Conservation (phyloP, 2,888 invertebrate genomes). For the Rhyacophila evoluta region DNA sequence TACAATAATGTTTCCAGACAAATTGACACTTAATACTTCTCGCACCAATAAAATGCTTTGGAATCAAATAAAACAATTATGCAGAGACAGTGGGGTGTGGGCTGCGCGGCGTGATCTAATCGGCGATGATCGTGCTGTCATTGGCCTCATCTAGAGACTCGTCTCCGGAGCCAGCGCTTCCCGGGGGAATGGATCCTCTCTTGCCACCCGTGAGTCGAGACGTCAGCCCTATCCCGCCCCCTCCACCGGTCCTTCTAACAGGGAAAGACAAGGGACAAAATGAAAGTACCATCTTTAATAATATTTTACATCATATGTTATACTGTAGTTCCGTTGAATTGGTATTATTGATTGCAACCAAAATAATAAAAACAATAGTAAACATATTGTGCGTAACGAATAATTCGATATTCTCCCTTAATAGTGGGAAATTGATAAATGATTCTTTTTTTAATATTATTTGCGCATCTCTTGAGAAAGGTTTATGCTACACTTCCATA, state of each 20-base stretch:
- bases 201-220: slow-evolving; percentile 75
- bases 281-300: background rate
- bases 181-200: slow-evolving; percentile 77
- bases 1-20: background rate
- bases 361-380: too few species aligned
- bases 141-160: slow-evolving; percentile 80
- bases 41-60: background rate
- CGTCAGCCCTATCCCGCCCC: slow-evolving; percentile 71
- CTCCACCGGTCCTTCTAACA: slow-evolving; percentile 66
- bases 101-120: background rate
- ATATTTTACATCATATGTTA: too few species aligned
- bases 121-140: slow-evolving; percentile 75
- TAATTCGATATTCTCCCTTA: too few species aligned
- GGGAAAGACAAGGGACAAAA: slow-evolving; percentile 26
- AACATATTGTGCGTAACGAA: too few species aligned
- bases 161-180: slow-evolving; percentile 76
- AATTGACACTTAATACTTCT: background rate
- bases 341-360: too few species aligned
- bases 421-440: too few species aligned
- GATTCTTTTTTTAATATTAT: too few species aligned
- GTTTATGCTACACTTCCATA: too few species aligned
- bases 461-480: too few species aligned
- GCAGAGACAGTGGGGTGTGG: background rate
- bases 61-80: background rate
- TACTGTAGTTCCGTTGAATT: too few species aligned